These are phyloP conservation scores for Neoniphon sammara DNA, from an alignment of 2,797 vertebrate genomes.

Conservation along the genomic window DNA sequence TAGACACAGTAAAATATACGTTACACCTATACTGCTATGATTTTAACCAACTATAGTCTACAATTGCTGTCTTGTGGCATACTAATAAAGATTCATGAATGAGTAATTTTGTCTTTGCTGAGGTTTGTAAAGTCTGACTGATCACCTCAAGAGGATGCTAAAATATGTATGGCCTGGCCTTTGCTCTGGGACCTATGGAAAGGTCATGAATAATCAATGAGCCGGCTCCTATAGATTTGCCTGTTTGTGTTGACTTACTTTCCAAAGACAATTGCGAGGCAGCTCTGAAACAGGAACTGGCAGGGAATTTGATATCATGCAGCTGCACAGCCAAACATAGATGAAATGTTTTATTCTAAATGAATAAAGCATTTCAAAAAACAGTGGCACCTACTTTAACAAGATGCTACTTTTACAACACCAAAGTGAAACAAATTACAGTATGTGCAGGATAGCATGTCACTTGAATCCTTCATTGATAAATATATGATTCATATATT, in stretches of 20 bases:
- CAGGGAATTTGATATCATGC: constrained; percentile 17
- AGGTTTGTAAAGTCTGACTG: constrained; percentile 15
- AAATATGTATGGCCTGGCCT: constrained; percentile 67
- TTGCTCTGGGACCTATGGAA: constrained; percentile 55
- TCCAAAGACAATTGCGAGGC: not conserved
- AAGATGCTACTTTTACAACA: not conserved
- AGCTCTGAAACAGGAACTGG: not conserved
- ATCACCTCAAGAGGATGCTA: constrained; percentile 48
- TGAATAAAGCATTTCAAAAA: no score
- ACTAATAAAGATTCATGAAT: not conserved
- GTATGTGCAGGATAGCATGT: no score
- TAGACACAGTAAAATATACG: not conserved
- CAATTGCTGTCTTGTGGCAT: not conserved
- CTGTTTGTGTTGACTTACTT: constrained; percentile 14
- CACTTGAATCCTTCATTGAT: no score
- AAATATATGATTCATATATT: no score
- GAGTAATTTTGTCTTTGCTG: constrained; percentile 1
- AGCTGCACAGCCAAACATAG: constrained; percentile 7
- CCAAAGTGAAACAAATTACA: no score
- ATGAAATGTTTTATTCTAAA: not conserved
- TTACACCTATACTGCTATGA: not conserved
- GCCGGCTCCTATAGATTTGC: constrained; percentile 45
- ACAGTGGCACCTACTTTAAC: not conserved
- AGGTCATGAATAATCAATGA: constrained; percentile 63
- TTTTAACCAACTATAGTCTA: constrained; percentile 1